Evolutionary conservation across 2,113 vertebrate genomes (phyloP).

Genomic region (Pangasianodon hypophthalmus): DNA sequence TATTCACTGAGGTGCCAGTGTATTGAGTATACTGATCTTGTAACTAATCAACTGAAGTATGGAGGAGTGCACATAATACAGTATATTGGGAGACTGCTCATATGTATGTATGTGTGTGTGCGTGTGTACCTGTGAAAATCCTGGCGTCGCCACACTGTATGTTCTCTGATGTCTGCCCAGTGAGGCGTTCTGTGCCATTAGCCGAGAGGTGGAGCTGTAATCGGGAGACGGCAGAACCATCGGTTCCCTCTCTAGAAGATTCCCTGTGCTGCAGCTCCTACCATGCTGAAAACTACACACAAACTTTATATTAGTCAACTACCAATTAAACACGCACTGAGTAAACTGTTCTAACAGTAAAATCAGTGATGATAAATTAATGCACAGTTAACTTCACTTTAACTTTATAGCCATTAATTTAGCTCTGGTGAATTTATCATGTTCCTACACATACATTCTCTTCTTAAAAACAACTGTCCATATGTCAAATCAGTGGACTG

Average conservation of each 20-base stretch:
- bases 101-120: conserved; percentile 11
- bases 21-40: not conserved
- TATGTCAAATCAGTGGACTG: not conserved
- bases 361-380: not conserved
- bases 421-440: not conserved
- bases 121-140: conserved; percentile 85
- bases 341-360: not conserved
- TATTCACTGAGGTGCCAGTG: not conserved
- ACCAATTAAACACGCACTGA: not conserved
- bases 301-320: conserved; percentile 16
- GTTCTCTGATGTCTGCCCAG: conserved; percentile 84
- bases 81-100: not conserved
- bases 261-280: conserved; percentile 95
- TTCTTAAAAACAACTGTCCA: not conserved
- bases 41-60: not conserved
- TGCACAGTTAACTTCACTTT: not conserved
- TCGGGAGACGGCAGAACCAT: conserved; percentile 78
- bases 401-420: not conserved
- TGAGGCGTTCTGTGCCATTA: conserved; percentile 74
- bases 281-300: conserved; percentile 83
- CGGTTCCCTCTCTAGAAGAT: conserved; percentile 91
- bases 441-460: not conserved
- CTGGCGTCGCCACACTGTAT: conserved; percentile 85
- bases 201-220: conserved; percentile 78
- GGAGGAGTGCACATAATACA: not conserved